Evolutionary conservation across 2,113 vertebrate genomes (phyloP).

Genomic region (Plectropomus leopardus): DNA sequence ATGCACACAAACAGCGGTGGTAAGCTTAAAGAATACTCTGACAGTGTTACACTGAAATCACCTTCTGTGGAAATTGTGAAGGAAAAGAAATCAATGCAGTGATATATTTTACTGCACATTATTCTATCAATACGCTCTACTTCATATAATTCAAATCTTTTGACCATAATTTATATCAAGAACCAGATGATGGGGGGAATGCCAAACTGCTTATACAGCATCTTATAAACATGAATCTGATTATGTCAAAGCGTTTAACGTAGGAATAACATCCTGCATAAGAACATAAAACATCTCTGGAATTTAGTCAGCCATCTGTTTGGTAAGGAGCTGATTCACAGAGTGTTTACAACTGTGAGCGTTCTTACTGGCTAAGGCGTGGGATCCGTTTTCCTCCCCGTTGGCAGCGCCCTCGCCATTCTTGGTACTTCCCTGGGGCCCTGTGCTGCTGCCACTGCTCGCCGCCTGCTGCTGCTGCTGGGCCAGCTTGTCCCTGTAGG

Average conservation of each 20-base stretch:
- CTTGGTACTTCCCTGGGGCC: conserved; percentile 91
- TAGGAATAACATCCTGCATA: neutral
- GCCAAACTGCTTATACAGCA: conserved; percentile 3
- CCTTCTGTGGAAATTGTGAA: neutral
- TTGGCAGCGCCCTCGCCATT: conserved; percentile 97
- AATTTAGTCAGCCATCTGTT: neutral
- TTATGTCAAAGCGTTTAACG: neutral
- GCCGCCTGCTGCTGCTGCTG: conserved; percentile 85
- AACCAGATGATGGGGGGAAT: neutral
- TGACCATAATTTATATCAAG: neutral
- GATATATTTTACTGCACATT: neutral
- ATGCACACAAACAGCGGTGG: neutral
- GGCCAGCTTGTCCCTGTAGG: conserved; percentile 97
- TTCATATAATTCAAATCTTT: neutral
- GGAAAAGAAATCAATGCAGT: neutral
- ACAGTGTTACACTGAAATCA: neutral
- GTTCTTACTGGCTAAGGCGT: conserved; percentile 94
- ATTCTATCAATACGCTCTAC: neutral
- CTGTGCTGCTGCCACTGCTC: conserved; percentile 87
- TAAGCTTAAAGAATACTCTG: neutral
- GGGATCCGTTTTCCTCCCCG: conserved; percentile 97
- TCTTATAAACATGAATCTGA: neutral
- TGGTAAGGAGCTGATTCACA: conserved; percentile 1
- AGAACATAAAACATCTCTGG: neutral
- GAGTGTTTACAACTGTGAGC: conserved; percentile 23